Evolutionary conservation across 1,140 invertebrate genomes (phyloP), one percentile per base, ranked within the genome.

Genomic region (Ruditapes philippinarum): DNA sequence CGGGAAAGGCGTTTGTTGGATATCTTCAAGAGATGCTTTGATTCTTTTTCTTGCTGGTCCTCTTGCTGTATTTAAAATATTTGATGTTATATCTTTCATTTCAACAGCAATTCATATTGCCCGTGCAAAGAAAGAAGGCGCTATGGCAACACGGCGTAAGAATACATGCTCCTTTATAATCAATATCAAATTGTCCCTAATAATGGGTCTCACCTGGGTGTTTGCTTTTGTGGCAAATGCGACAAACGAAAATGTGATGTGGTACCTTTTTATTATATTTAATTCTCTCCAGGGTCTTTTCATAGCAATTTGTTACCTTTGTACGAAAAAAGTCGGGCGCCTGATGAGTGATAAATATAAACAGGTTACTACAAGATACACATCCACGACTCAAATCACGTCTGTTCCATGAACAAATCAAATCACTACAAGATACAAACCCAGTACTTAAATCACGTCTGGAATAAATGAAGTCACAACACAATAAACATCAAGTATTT

Each of bases 121-220:
- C 93, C 51, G 95, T 94, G 85, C 89, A 33, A 60, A 83, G 22
- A 40, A 33, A 51, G 45, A 88, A n/a, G 68, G 80, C 3, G 84
- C 90, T 12, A 85, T 80, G 19, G 84, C 82, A 11, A 68, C 83
- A 33, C 82, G 68, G 25, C 85, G 88, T 28, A 89, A 91, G 12
- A 85, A 90, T 38, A 78, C 89, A 17, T 54, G 80, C 90, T 92
- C 51, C 91, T 96, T 94, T 93, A 94, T 89, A 36, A 95, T 97
- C 42, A 97, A 97, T 93, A 91, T 96, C 17, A 95, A 97, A 25
- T 92, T 97, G 62, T 92, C 94, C 0, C 45, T 93, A 0, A 91
- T 95, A 25, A 93, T 95, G 91, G 95, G 95, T 12, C 87, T 95
- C 25, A 95, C 95, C 3, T 95, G 95, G 95, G 89, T 94, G 4